Conservation (phyloP, 2,113 vertebrate species). For the Gadus macrocephalus region DNA sequence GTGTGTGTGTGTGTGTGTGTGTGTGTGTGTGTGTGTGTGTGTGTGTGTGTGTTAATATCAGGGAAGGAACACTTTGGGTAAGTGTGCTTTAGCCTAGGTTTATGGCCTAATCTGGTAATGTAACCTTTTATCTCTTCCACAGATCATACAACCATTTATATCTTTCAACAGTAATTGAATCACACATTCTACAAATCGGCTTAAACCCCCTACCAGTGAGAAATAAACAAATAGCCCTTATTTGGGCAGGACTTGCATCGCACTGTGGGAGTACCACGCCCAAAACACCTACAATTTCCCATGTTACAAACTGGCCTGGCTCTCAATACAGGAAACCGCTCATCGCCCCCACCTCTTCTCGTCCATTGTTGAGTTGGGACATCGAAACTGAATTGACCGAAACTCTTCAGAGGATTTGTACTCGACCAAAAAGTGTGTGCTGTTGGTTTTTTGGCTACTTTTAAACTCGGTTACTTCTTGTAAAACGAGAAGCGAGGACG, state of each 20-base stretch:
- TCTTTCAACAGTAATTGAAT: too few relatives aligned
- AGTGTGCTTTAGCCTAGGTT: too few relatives aligned
- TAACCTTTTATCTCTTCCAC: too few relatives aligned
- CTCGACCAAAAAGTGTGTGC: too few relatives aligned
- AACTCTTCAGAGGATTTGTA: slow-evolving; percentile 36
- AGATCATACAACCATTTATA: too few relatives aligned
- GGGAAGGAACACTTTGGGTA: too few relatives aligned
- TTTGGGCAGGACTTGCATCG: slow-evolving; percentile 35
- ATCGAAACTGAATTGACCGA: slow-evolving; percentile 49
- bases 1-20: too few relatives aligned
- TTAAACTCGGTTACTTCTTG: neutral
- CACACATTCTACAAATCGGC: too few relatives aligned
- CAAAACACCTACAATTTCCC: slow-evolving; percentile 42
- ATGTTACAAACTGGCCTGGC: slow-evolving; percentile 29
- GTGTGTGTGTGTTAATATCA: too few relatives aligned
- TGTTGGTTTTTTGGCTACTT: neutral
- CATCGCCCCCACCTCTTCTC: slow-evolving; percentile 22
- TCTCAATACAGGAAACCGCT: slow-evolving; percentile 52
- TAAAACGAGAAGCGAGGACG: neutral
- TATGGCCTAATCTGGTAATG: too few relatives aligned
- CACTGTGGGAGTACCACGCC: slow-evolving; percentile 40
- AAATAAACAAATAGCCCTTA: slow-evolving; percentile 41
- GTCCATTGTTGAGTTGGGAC: slow-evolving; percentile 60
- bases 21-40: too few relatives aligned
- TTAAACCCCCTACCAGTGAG: too few relatives aligned